These are phyloP conservation scores for Sebastes taczanowskii DNA, from an alignment of 2,797 vertebrate genomes.

Conservation along the genomic window DNA sequence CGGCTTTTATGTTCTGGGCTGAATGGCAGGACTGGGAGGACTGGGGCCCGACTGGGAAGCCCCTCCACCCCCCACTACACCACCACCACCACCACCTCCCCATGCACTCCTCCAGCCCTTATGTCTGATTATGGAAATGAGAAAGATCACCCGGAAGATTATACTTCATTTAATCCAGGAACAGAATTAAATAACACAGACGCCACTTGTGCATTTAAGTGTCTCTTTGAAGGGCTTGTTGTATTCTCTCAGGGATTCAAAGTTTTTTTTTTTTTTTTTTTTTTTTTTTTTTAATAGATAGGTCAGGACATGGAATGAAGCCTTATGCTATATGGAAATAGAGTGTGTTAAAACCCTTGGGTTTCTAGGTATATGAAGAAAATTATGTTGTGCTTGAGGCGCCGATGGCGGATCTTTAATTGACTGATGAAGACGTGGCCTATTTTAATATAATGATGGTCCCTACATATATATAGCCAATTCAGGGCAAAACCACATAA, in stretches of 20 bases:
- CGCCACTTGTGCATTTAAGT: conserved; percentile 76
- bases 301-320: conserved; percentile 61
- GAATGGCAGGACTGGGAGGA: conserved; percentile 72
- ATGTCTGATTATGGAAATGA: conserved; percentile 83
- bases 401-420: conserved; percentile 96
- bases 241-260: conserved; percentile 60
- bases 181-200: conserved; percentile 81
- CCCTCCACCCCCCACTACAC: conserved; percentile 13
- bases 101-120: conserved; percentile 60
- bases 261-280: conserved; percentile 34
- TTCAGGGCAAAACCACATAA: conserved; percentile 46
- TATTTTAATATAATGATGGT: conserved; percentile 84
- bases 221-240: conserved; percentile 68
- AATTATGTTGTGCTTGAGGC: conserved; percentile 92
- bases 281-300: conserved; percentile 44
- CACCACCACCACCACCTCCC: not conserved
- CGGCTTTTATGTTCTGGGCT: conserved; percentile 71
- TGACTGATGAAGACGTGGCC: conserved; percentile 95
- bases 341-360: conserved; percentile 87
- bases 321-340: conserved; percentile 82
- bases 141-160: conserved; percentile 77
- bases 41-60: conserved; percentile 66
- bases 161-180: conserved; percentile 79
- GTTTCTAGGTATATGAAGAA: conserved; percentile 92
- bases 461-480: conserved; percentile 54